Evolutionary conservation across 1,140 invertebrate species (phyloP).

Genomic region (Drosophila truncata): DNA sequence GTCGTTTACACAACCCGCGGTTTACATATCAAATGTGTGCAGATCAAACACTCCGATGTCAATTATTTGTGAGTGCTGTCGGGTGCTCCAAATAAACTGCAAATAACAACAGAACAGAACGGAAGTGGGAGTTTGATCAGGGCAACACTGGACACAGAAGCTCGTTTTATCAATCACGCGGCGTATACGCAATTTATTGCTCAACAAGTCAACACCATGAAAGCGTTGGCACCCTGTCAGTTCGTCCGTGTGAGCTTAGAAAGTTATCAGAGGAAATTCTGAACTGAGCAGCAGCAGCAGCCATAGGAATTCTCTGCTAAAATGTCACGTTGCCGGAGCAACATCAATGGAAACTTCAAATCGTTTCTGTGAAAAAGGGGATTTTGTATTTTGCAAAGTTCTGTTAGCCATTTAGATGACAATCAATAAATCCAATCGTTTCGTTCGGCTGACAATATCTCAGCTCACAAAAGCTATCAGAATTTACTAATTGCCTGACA

Average conservation of each 20-base stretch:
- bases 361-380: neutral
- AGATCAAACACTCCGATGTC: constrained; percentile 24
- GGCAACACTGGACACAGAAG: neutral
- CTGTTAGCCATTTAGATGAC: constrained; percentile 36
- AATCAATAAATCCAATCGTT: constrained; percentile 44
- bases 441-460: constrained; percentile 3
- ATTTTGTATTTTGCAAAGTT: constrained; percentile 12
- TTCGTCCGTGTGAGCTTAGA: constrained; percentile 5
- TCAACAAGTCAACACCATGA: constrained; percentile 10
- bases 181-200: constrained; percentile 50
- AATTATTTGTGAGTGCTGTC: constrained; percentile 29
- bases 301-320: constrained; percentile 4
- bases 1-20: constrained; percentile 44
- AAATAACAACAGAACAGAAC: constrained; percentile 24
- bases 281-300: constrained; percentile 4
- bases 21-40: constrained; percentile 41
- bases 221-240: constrained; percentile 6
- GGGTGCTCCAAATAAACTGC: constrained; percentile 42
- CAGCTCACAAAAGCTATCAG: constrained; percentile 58
- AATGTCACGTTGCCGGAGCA: constrained; percentile 23
- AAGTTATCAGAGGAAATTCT: constrained; percentile 8
- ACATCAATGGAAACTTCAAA: constrained; percentile 23
- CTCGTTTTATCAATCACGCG: constrained; percentile 7
- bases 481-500: constrained; percentile 60
- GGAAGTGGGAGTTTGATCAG: neutral